Evolutionary conservation across 1,140 invertebrate genomes (phyloP), one percentile per base, ranked within the genome.

Genomic region (Nomia melanderi): DNA sequence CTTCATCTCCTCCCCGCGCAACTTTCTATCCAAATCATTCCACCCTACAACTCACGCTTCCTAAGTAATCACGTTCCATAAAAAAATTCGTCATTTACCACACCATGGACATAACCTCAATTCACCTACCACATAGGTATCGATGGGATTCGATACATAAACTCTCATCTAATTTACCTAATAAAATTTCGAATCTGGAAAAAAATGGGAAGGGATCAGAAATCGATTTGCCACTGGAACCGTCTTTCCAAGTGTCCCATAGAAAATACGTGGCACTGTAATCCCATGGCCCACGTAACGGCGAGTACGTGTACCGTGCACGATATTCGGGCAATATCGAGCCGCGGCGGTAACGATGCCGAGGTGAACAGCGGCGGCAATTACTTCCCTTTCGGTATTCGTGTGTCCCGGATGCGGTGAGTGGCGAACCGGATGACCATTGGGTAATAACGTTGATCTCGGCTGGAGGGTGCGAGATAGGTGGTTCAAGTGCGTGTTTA

Each of bases 401-500:
- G 25, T n/a, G 44, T 47, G 25, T 75, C 50, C 47, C 44, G 65
- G 39, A 82, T 76, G 59, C 65, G 64, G 59, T 78, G 72, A 74
- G 62, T 71, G 78, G 65, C 65, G 60, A 65, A 66, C 41, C 63
- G 76, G 70, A 81, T 69, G 77, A 85, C 83, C 78, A 36, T 84
- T 73, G 62, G 63, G 59, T 81, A 82, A 82, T 82, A 87, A 83
- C 76, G 77, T 62, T 84, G 82, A 87, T 82, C 81, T 63, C 50
- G 67, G 71, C 70, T 64, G 72, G 74, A 69, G 75, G 73, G 57
- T 66, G 81, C 78, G 78, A 81, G 71, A 60, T 33, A 77, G 71
- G 62, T 62, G 67, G 65, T 85, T 85, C 84, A 87, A 90, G 85
- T 83, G 77, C 75, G 79, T 88, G 85, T 89, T 89, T 88, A 89